Conservation (phyloP, 53 echinoderm and acorn worm species). For the Holothuria leucospilota region DNA sequence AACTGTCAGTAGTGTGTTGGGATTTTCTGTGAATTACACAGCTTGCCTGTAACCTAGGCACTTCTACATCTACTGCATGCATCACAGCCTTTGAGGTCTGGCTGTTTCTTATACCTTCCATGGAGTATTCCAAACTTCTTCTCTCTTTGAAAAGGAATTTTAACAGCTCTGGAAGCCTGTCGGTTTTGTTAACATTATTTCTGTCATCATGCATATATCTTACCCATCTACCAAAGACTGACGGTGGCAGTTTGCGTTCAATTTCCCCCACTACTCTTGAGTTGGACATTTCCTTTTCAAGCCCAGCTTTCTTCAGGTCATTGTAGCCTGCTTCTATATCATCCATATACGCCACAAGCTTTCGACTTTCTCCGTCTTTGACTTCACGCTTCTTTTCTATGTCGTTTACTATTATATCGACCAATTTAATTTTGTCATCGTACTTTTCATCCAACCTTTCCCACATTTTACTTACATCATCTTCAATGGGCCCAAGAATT, state of each 20-base stretch:
- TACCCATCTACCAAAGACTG: slow-evolving; percentile 2
- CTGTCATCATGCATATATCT: slow-evolving; percentile 44
- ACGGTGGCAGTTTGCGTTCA: slow-evolving; percentile 48
- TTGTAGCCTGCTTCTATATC: slow-evolving; percentile 34
- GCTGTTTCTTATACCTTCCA: slow-evolving; percentile 39
- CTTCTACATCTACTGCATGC: not conserved
- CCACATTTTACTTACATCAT: slow-evolving; percentile 30
- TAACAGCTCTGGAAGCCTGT: slow-evolving; percentile 53
- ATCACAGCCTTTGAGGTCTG: slow-evolving; percentile 31
- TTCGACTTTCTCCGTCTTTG: slow-evolving; percentile 46
- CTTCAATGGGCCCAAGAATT: slow-evolving; percentile 17
- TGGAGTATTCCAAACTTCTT: slow-evolving; percentile 45
- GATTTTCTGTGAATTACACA: slow-evolving; percentile 43
- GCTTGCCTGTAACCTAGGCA: not conserved
- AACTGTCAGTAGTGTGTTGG: slow-evolving; percentile 39
- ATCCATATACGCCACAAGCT: slow-evolving; percentile 40
- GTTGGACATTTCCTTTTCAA: slow-evolving; percentile 58
- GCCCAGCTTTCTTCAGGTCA: slow-evolving; percentile 39
- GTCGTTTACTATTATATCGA: slow-evolving; percentile 37
- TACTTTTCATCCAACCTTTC: slow-evolving; percentile 50
- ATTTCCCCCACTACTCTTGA: slow-evolving; percentile 61
- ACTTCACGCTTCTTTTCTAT: slow-evolving; percentile 39
- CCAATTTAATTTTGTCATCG: slow-evolving; percentile 43
- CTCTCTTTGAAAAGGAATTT: slow-evolving; percentile 36
- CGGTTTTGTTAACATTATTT: slow-evolving; percentile 16